Evolutionary conservation across 2,888 invertebrate species (phyloP).

Genomic region (Diarsia rubi): DNA sequence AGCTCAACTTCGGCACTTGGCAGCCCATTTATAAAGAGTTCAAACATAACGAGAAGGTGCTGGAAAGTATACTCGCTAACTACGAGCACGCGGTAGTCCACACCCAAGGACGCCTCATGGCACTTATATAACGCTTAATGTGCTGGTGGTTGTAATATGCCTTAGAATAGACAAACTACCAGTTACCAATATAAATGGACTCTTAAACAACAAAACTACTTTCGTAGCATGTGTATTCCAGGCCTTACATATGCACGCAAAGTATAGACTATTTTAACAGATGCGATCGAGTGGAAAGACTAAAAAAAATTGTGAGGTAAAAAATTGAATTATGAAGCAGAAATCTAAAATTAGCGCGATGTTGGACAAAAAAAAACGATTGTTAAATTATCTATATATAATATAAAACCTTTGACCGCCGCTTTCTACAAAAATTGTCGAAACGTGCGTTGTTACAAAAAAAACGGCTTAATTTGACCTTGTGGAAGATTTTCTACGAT

Average conservation of each 20-base stretch:
- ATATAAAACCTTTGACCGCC: conserved; percentile 17
- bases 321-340: not conserved
- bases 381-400: not conserved
- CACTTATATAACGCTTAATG: conserved; percentile 10
- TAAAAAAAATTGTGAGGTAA: too few species aligned
- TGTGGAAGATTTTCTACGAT: not conserved
- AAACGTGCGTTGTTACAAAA: too few species aligned
- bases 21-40: conserved; percentile 84
- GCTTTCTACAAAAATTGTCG: not conserved
- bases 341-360: not conserved
- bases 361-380: conserved; percentile 8
- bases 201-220: not conserved
- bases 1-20: conserved; percentile 90
- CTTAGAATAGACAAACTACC: conserved; percentile 23
- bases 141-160: conserved; percentile 22
- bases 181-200: conserved; percentile 13
- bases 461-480: not conserved
- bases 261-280: not conserved
- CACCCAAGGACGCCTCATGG: conserved; percentile 65
- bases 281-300: not conserved
- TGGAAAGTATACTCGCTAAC: conserved; percentile 77
- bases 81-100: conserved; percentile 73
- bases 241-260: conserved; percentile 8
- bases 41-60: conserved; percentile 79
- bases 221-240: conserved; percentile 36